Percentiles rank a stretch among this genome's conserved stretches.
Evolutionary conservation across 2,797 vertebrate species (phyloP).

Genomic region (Gambusia yucatana): DNA sequence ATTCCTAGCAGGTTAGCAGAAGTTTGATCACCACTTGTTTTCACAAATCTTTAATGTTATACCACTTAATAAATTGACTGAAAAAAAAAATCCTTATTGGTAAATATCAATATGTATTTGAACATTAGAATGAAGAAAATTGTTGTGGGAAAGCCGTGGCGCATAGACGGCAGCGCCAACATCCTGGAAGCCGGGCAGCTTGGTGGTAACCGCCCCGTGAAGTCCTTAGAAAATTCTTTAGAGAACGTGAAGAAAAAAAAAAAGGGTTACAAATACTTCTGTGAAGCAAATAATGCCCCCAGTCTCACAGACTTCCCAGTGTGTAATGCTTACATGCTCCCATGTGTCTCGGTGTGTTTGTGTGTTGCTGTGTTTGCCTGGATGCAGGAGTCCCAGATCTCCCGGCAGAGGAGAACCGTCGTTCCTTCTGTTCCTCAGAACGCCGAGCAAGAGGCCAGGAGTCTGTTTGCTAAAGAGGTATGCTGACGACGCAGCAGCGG

Average conservation of each 20-base stretch:
- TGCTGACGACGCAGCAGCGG: neutral
- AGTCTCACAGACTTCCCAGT: neutral
- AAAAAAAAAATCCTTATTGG: neutral
- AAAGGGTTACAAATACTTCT: neutral
- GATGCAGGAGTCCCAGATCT: slow-evolving; percentile 86
- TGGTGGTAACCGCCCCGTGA: neutral
- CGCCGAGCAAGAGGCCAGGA: slow-evolving; percentile 90
- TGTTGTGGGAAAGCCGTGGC: neutral
- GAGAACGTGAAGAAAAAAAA: neutral
- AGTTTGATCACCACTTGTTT: neutral
- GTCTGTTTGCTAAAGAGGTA: slow-evolving; percentile 97
- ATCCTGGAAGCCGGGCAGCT: neutral
- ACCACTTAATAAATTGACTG: neutral
- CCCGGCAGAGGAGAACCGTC: slow-evolving; percentile 88
- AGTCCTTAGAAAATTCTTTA: neutral
- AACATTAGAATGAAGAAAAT: neutral
- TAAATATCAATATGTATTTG: neutral
- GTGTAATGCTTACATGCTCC: neutral
- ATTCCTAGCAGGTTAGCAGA: neutral
- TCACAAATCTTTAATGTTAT: neutral
- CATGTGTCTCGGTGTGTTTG: slow-evolving; percentile 9
- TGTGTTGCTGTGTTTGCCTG: slow-evolving; percentile 1
- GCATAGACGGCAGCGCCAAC: neutral
- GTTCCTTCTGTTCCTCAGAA: slow-evolving; percentile 92
- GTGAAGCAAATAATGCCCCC: neutral